Base-by-base conservation (phyloP, 2,113 vertebrate species). In the Hassar affinis region DNA sequence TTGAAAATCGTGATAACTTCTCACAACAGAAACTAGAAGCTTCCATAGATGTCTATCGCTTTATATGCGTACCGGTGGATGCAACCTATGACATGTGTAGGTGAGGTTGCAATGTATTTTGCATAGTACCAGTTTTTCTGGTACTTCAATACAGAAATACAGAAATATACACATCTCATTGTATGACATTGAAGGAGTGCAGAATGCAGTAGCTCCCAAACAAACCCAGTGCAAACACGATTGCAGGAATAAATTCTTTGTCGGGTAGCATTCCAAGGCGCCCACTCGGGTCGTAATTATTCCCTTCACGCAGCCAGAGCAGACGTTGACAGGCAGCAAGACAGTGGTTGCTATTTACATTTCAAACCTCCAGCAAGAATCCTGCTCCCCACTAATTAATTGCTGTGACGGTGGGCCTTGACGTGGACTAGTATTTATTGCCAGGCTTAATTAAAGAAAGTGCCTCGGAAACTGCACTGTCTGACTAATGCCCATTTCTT, bases 361-460 rank as follows among this genome's bases (percentile, higher is more conserved):
- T 86, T 88, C 83, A 88, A 87, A 89, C 86, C 30, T n/a, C 79
- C 64, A 56, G 81, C 66, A 51, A 84, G 83, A 85, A 80, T 86
- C 80, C 78, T n/a, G 78, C 83, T 85, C 74, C 57, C 27, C 30
- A 22, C 81, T 90, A 88, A 90, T 88, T 88, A 83, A 90, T 89
- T 88, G 83, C 86, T 49, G 83, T 75, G 51, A 66, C 77, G 75
- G 83, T 62, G 69, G 72, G 76, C 72, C 83, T 75, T 45, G 81
- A 85, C 84, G 79, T 78, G 27, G 79, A 62, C 59, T 42, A 56
- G 86, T 90, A 89, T 89, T 89, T 89, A 90, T 89, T 84, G 86
- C 87, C 78, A 20, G 79, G 74, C 82, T 89, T 90, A 89, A 90
- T 89, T 88, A 89, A 88, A 86, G 86, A 85, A 85, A 88, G 83